phyloP scores from a whole-genome alignment of 2,797 vertebrate species.

The Mastacembelus armatus region DNA sequence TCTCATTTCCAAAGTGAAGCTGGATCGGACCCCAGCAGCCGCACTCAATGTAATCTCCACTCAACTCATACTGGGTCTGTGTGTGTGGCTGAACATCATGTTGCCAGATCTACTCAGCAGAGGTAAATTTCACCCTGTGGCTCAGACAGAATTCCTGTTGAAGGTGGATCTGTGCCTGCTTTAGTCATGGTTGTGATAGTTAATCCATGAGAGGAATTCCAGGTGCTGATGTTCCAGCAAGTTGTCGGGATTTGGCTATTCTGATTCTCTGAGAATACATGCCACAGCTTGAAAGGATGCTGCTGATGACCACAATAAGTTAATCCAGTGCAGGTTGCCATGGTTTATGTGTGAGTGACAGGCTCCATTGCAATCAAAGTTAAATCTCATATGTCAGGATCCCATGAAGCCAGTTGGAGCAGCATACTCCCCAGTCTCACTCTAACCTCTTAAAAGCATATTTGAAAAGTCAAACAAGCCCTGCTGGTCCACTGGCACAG shows the following conservation, averaged over 20 bases:
- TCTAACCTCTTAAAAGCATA: constrained; percentile 40
- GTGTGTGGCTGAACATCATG: constrained; percentile 8
- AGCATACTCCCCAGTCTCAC: not conserved
- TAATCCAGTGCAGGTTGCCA: constrained; percentile 12
- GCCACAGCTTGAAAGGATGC: constrained; percentile 40
- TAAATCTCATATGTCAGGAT: constrained; percentile 30
- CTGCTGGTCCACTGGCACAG: constrained; percentile 38
- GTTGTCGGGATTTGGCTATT: constrained; percentile 25
- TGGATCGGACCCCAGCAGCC: constrained; percentile 36
- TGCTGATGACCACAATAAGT: constrained; percentile 16
- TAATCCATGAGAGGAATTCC: constrained; percentile 54
- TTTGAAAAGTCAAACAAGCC: constrained; percentile 39
- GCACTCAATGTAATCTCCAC: constrained; percentile 27
- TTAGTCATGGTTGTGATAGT: constrained; percentile 28
- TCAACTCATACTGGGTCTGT: constrained; percentile 15
- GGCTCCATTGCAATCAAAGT: constrained; percentile 43
- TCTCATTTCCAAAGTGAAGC: constrained; percentile 51
- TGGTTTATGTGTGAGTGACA: constrained; percentile 23
- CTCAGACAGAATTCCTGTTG: constrained; percentile 33
- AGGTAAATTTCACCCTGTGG: constrained; percentile 6
- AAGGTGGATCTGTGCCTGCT: constrained; percentile 32
- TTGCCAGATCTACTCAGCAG: constrained; percentile 13
- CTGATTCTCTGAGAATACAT: constrained; percentile 6
- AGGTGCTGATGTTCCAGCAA: constrained; percentile 41
- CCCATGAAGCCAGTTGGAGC: constrained; percentile 14